Evolutionary conservation across 2,888 invertebrate genomes (phyloP), one percentile per base, ranked within the genome.

Genomic region (Caenorhabditis afra): DNA sequence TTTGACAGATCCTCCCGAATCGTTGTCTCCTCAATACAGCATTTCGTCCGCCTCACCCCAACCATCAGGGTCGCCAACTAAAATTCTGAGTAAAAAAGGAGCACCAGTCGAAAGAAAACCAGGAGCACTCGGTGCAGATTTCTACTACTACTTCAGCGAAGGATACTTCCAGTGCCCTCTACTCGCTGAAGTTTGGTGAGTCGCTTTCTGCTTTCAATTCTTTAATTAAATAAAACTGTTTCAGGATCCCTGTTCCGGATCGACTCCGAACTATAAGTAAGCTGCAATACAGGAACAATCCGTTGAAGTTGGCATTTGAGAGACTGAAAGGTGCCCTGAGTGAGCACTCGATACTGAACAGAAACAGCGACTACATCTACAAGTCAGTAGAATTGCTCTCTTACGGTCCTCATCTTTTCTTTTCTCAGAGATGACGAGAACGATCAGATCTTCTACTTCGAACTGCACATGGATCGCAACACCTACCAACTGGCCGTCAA

Each of bases 141-240:
- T 71, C 18, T 64, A 71, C 11, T 84, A 57, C 73, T 75, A 79
- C 55, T 93, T 93, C 86, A 91, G 91, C 49, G 92, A 94, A 0
- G 95, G 94, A 3, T 93, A 93, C 90, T 95, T 95, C 90, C 93
- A 93, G 49, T 95, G 95, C 90, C 93, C 93, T 4, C 92, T 93
- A n/a, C 77, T 77, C 20, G 47, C 65, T n/a, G 74, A 78, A 58
- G 23, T 79, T 10, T 85, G 84, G 84, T 84, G 16, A 23, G 70
- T n/a, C 23, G 5, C n/a, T 16, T 37, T 12, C 29, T 8, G 18
- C 14, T 35, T n/a, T n/a, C n/a, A n/a, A n/a, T n/a, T 29, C 7
- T 45, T 49, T 62, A 3, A 7, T 29, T 7, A 29, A 29, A 12
- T 11, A 18, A 11, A 5, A 3, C 18, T 62, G 29, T 66, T 74